Evolutionary conservation across 1,140 invertebrate genomes (phyloP).

Genomic region (Cherax destructor): DNA sequence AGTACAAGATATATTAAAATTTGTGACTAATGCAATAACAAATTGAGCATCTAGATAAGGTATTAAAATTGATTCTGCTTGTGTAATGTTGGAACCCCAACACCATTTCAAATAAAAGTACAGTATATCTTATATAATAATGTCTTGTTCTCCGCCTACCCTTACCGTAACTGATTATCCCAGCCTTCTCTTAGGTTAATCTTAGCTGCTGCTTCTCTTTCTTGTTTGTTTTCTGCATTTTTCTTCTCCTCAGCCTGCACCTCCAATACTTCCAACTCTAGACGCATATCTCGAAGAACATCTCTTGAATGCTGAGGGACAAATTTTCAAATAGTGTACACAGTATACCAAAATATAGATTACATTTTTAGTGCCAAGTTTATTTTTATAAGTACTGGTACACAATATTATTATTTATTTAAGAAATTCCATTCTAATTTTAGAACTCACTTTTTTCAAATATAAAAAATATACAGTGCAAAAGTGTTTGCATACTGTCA

Average conservation of each 20-base stretch:
- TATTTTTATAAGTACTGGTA: too few species aligned
- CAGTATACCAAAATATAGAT: too few species aligned
- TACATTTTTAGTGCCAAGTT: too few species aligned
- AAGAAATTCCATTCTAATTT: too few species aligned
- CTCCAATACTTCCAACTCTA: conserved; percentile 22
- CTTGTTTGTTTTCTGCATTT: conserved; percentile 12
- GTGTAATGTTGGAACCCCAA: too few species aligned
- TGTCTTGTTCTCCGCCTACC: not conserved
- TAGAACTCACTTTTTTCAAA: too few species aligned
- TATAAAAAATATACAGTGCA: too few species aligned
- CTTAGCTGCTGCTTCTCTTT: not conserved
- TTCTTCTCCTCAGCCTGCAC: conserved; percentile 17
- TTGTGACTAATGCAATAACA: not conserved
- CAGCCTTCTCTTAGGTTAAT: not conserved
- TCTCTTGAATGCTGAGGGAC: not conserved
- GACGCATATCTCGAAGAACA: not conserved
- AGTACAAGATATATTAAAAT: too few species aligned
- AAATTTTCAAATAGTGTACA: not conserved
- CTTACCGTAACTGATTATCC: conserved; percentile 16
- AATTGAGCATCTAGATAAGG: not conserved
- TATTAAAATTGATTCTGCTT: not conserved
- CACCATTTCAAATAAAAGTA: too few species aligned
- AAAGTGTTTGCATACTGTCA: too few species aligned
- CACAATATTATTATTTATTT: too few species aligned
- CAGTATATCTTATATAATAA: too few species aligned